Evolutionary conservation across 2,797 vertebrate genomes (phyloP).

Genomic region (Pangasius mekongensis): DNA sequence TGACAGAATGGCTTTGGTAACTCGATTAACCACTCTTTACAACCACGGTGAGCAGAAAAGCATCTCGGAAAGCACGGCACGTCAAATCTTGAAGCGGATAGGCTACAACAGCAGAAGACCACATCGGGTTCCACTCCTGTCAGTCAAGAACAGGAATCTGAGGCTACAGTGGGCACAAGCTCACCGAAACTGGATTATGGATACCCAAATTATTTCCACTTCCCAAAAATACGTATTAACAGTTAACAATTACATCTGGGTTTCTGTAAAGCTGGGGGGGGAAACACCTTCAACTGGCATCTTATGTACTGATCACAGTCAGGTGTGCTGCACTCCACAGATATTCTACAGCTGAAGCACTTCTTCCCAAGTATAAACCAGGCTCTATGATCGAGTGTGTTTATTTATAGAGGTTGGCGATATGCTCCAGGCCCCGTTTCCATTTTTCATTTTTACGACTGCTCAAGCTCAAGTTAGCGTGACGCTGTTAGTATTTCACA

Average conservation of each 20-base stretch:
- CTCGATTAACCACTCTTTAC: neutral
- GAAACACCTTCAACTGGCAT: no score
- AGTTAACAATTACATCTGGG: neutral
- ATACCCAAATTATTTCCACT: neutral
- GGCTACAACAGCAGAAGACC: neutral
- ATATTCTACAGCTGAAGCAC: neutral
- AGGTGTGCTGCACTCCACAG: neutral
- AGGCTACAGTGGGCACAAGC: neutral
- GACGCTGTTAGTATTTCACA: neutral
- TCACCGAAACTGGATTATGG: neutral
- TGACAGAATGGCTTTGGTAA: neutral
- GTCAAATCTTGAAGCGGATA: neutral
- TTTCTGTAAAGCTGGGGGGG: no score
- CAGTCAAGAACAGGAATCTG: neutral
- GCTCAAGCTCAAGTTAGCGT: neutral
- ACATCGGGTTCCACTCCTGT: neutral
- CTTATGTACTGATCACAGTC: neutral
- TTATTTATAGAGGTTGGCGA: constrained; percentile 22
- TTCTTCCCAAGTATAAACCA: neutral
- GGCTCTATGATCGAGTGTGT: neutral
- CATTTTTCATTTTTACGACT: constrained; percentile 14
- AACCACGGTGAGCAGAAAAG: neutral
- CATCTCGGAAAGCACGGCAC: neutral
- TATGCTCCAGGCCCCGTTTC: neutral
- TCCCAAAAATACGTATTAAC: neutral